phyloP scores from a whole-genome alignment of 2,113 vertebrate genomes.

The Sinocyclocheilus grahami region DNA sequence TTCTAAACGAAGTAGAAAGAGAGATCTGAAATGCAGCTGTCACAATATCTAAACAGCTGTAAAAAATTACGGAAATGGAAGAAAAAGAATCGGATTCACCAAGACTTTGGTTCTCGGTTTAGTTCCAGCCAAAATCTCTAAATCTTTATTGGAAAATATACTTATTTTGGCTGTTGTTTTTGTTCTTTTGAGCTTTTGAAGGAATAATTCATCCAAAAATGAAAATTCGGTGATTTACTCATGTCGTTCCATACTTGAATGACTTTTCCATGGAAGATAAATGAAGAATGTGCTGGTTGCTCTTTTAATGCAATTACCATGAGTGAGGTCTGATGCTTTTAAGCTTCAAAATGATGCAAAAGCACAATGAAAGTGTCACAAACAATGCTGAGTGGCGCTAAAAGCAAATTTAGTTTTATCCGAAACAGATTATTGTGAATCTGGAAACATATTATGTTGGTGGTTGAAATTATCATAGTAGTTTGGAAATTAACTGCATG shows the following conservation, averaged over 20 bases:
- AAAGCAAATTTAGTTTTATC: background rate
- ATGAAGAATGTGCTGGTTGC: background rate
- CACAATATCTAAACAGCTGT: constrained; percentile 8
- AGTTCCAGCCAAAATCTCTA: constrained; percentile 6
- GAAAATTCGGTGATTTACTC: background rate
- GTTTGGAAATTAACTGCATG: background rate
- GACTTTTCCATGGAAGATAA: background rate
- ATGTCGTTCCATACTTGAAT: background rate
- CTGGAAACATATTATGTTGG: background rate
- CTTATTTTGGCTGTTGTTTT: background rate
- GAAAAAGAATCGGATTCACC: background rate
- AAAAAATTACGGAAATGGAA: constrained; percentile 6
- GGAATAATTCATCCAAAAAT: background rate
- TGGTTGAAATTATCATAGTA: background rate
- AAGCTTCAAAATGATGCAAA: background rate
- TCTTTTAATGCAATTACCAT: background rate
- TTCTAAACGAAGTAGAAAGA: background rate
- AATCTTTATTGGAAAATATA: background rate
- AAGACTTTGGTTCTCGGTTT: background rate
- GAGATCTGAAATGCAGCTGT: constrained; percentile 14
- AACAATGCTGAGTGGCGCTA: background rate
- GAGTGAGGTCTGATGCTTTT: background rate
- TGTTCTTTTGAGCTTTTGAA: constrained; percentile 1
- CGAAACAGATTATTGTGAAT: background rate
- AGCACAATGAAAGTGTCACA: background rate